A percentile compares a stretch with the other conserved stretches of the same genome.
Conservation (phyloP, 2,797 vertebrate species). For the Macropodus opercularis region DNA sequence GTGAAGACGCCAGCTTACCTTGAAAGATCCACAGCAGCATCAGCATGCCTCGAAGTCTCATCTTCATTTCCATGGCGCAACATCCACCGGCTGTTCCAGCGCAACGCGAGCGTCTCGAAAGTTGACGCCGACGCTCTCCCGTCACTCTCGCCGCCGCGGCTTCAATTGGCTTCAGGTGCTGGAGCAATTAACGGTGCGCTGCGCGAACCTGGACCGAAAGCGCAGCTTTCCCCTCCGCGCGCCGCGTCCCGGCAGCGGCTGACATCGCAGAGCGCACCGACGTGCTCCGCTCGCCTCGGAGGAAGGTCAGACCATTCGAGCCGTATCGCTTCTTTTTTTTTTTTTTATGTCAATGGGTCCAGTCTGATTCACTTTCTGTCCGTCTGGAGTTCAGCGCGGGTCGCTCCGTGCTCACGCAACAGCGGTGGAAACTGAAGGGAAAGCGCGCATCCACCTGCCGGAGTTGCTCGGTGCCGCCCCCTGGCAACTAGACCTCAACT, state of each 20-base stretch:
- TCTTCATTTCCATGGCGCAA: slow-evolving; percentile 75
- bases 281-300: background rate
- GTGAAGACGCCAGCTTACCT: slow-evolving; percentile 73
- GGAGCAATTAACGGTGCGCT: slow-evolving; percentile 49
- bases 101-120: slow-evolving; percentile 44
- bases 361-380: slow-evolving; percentile 10
- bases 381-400: background rate
- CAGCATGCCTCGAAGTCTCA: slow-evolving; percentile 70
- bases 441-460: slow-evolving; percentile 46
- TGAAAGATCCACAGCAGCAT: slow-evolving; percentile 72
- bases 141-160: slow-evolving; percentile 14
- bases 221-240: slow-evolving; percentile 38
- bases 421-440: background rate
- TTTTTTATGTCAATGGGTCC: background rate
- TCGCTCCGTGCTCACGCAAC: slow-evolving; percentile 18
- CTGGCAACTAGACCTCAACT: slow-evolving; percentile 39
- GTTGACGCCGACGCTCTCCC: slow-evolving; percentile 24
- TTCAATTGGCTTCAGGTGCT: slow-evolving; percentile 50
- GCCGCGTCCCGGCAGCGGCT: slow-evolving; percentile 32
- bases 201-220: slow-evolving; percentile 6
- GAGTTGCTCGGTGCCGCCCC: slow-evolving; percentile 65
- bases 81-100: slow-evolving; percentile 67
- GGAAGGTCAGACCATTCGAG: background rate
- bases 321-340: background rate
- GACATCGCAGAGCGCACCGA: slow-evolving; percentile 33